These are phyloP conservation scores for Prionchulus punctatus DNA, from an alignment of 2,888 invertebrate genomes.

Conservation along the genomic window DNA sequence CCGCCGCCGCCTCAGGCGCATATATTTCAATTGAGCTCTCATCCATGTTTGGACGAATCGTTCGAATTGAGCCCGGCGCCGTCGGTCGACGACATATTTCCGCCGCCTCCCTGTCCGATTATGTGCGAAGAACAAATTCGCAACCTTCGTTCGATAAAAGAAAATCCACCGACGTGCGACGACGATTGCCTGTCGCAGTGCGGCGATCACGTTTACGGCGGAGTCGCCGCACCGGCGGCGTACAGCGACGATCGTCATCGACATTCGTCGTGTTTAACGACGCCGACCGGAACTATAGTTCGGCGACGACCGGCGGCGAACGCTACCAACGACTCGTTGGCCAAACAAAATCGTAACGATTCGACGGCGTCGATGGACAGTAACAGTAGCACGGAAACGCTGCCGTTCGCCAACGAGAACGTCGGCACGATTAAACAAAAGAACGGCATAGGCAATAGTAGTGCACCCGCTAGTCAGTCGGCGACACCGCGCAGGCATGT, in stretches of 20 bases:
- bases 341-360: neutral
- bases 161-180: too few species aligned
- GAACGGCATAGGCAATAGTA: too few species aligned
- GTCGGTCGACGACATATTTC: slow-evolving; percentile 25
- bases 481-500: too few species aligned
- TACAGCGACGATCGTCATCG: neutral
- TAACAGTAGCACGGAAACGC: slow-evolving; percentile 19
- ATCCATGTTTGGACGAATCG: neutral
- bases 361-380: slow-evolving; percentile 6
- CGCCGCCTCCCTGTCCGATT: slow-evolving; percentile 31
- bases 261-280: neutral
- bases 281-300: too few species aligned
- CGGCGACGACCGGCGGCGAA: slow-evolving; percentile 1
- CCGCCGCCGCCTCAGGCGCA: neutral
- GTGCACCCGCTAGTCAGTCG: too few species aligned
- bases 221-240: too few species aligned
- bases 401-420: slow-evolving; percentile 92
- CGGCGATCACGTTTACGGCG: too few species aligned
- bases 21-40: neutral
- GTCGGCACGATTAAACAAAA: slow-evolving; percentile 85
- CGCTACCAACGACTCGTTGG: too few species aligned
- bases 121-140: slow-evolving; percentile 12
- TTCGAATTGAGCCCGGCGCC: slow-evolving; percentile 12
- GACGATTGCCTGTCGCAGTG: too few species aligned
- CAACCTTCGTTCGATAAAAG: neutral